These are phyloP conservation scores for zebrafish (Danio rerio) DNA, from an alignment of 2,113 vertebrate genomes.

Conservation along the genomic window GRCz12tu NC_133189.1:2694501-2695000, in stretches of 20 bases:
- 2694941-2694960: too few relatives aligned
- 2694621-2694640: not conserved
- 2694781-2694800: not conserved
- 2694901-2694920: too few relatives aligned
- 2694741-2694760: conserved; percentile 1
- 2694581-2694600: conserved; percentile 37
- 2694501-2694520: conserved; percentile 73
- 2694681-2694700: conserved; percentile 59
- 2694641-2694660: not conserved
- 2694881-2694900: too few relatives aligned
- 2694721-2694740: conserved; percentile 26
- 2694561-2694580: conserved; percentile 2
- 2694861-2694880: too few relatives aligned
- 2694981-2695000: too few relatives aligned
- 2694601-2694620: conserved; percentile 19
- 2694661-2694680: not conserved
- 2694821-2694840: not conserved
- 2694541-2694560: conserved; percentile 31
- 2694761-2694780: conserved; percentile 4
- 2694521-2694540: conserved; percentile 79
- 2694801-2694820: not conserved
- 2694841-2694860: not conserved
- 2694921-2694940: too few relatives aligned
- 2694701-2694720: conserved; percentile 30
- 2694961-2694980: too few relatives aligned